Base-by-base conservation (phyloP, 1,140 invertebrate genomes). In the Kradibia gibbosae region DNA sequence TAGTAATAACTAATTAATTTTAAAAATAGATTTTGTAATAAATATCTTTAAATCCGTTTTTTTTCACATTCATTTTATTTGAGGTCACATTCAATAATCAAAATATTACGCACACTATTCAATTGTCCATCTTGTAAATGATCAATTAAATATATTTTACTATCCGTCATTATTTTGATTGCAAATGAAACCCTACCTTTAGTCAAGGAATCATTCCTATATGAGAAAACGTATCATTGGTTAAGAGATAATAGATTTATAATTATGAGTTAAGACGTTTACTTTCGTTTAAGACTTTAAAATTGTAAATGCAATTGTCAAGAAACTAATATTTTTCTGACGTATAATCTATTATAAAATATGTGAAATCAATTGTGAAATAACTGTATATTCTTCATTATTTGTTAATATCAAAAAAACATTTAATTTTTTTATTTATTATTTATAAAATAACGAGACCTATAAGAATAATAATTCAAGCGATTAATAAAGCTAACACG, bases 91-190 rank as follows among this genome's bases (percentile, higher is more conserved):
- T 1, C 25, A 28, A 31, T 60, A 60, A 60, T 31, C 2, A 60
- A 60, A 60, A 60, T 11, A 31, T 31, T 60, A 60, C 25, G 2
- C 7, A 8, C n/a, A 60, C 13, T 28, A 60, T 60, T 60, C 57
- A 28, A 60, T 28, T 55, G 22, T 28, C 20, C 31, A 3, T 74
- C 34, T 74, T 34, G 34, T 74, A 74, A 39, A 15, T 25, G 5
- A 62, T 4, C 34, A 60, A 36, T 39, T 74, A 55, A 55, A 36
- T 74, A 39, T 39, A 25, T 36, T 48, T 71, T 28, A 48, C 31
- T 45, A 76, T 28, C 34, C 34, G 50, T 28, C 34, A 76, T 76
- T 76, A 76, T 62, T 60, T 57, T 55, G 7, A 60, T 42, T 42
- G 11, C 36, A 45, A 76, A 60, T 42, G 17, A 25, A 42, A 75